These are phyloP conservation scores for Cerastis rubricosa DNA, from an alignment of 2,888 invertebrate genomes.

Conservation along the genomic window DNA sequence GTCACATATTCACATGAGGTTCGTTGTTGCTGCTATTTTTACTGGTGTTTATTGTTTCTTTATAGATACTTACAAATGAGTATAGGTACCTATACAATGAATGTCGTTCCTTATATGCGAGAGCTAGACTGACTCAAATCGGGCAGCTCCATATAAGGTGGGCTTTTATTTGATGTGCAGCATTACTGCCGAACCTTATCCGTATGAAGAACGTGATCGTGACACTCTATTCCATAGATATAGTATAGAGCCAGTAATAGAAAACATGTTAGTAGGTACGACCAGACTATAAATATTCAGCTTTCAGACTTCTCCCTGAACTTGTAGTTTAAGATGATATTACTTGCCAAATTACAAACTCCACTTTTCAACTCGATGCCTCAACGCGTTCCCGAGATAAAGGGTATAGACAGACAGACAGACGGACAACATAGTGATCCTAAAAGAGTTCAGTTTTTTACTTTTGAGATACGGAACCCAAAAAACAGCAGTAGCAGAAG, in stretches of 20 bases:
- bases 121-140: slow-evolving; percentile 45
- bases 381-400: too few relatives aligned
- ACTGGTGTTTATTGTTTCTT: slow-evolving; percentile 1
- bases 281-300: too few relatives aligned
- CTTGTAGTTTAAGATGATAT: too few relatives aligned
- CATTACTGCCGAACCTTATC: slow-evolving; percentile 47
- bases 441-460: too few relatives aligned
- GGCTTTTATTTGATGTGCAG: slow-evolving; percentile 45
- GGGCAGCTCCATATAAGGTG: slow-evolving; percentile 29
- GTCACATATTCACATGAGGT: background rate
- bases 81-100: slow-evolving; percentile 23
- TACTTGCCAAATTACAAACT: too few relatives aligned
- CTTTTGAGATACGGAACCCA: too few relatives aligned
- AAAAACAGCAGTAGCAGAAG: background rate
- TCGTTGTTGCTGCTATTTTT: slow-evolving; percentile 1
- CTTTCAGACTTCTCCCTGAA: too few relatives aligned
- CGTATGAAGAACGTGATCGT: slow-evolving; percentile 45
- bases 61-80: background rate
- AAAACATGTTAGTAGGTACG: too few relatives aligned
- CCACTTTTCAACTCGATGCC: too few relatives aligned
- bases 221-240: background rate
- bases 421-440: too few relatives aligned
- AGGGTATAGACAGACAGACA: too few relatives aligned
- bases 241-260: background rate
- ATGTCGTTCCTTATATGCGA: slow-evolving; percentile 45